A percentile compares a stretch with the other conserved stretches of the same genome.
Evolutionary conservation across 1,140 invertebrate species (phyloP).

Genomic region (Ridgeia piscesae): DNA sequence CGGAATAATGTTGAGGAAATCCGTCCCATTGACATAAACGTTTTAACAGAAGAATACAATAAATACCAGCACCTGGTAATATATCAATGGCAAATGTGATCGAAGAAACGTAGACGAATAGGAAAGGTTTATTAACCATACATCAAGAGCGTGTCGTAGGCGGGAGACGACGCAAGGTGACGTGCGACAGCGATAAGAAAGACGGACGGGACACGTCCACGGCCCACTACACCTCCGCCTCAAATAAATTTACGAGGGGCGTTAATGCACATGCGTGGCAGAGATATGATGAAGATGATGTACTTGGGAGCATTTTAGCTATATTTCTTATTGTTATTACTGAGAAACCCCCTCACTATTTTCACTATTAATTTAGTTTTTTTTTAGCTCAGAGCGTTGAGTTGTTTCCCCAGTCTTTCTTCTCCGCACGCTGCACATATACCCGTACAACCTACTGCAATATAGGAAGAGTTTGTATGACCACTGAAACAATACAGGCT

Average conservation of each 20-base stretch:
- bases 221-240: no score
- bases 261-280: no score
- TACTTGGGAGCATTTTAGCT: background rate
- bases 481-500: no score
- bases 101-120: background rate
- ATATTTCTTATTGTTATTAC: background rate
- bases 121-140: background rate
- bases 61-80: background rate
- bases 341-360: background rate
- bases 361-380: background rate
- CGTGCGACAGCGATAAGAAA: background rate
- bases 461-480: no score
- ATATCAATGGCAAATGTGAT: background rate
- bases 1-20: background rate
- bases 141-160: background rate
- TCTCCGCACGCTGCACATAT: no score
- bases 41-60: background rate
- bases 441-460: background rate
- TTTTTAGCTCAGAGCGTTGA: background rate
- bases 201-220: background rate
- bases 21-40: background rate
- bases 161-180: background rate
- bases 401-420: no score
- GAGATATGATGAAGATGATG: background rate
- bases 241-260: no score